Base-by-base conservation (phyloP, 2,797 vertebrate genomes). In the Basileuterus tristriatus region DNA sequence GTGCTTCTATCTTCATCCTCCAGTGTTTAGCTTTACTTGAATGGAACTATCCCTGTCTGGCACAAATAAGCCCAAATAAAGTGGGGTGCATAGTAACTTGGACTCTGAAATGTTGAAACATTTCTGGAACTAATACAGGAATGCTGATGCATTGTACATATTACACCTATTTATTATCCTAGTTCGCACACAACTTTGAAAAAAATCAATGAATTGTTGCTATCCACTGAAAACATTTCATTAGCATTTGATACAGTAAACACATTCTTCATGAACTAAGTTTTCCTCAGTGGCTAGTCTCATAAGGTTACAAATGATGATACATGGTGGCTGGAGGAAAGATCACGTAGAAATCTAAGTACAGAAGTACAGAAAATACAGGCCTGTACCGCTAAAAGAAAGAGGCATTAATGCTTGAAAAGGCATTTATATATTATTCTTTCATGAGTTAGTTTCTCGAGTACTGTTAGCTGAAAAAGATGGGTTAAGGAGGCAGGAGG, bases 181-280 rank as follows among this genome's bases (percentile, higher is more conserved):
- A 32, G 34, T 89, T 95, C 58, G 63, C 30, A 32, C 36, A 39
- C 52, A 80, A 29, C 81, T 95, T 89, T 53, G 59, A 65, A 83
- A 94, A 94, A 91, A 89, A 86, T 80, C 90, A 89, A 67, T 81
- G 32, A 92, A 44, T n/a, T 21, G 70, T 90, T 90, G 80, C 63
- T 53, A 58, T 90, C 70, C 23, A 39, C 43, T 60, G 58, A 87
- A 95, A 89, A 71, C 6, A 9, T 74, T 89, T 89, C 52, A 84
- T 89, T 89, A 93, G 29, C 60, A 71, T 92, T 89, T 82, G 75
- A 68, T 90, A 74, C 5, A 62, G 55, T 88, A 89, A 92, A 94
- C 71, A 87, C 24, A 50, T 82, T 83, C 78, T 83, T 95, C 56
- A 64, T 68, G 60, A 90, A 30, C 64, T 56, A 80, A 77, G 37